Conservation (phyloP, 2,113 vertebrate genomes). For the Acrocephalus arundinaceus region DNA sequence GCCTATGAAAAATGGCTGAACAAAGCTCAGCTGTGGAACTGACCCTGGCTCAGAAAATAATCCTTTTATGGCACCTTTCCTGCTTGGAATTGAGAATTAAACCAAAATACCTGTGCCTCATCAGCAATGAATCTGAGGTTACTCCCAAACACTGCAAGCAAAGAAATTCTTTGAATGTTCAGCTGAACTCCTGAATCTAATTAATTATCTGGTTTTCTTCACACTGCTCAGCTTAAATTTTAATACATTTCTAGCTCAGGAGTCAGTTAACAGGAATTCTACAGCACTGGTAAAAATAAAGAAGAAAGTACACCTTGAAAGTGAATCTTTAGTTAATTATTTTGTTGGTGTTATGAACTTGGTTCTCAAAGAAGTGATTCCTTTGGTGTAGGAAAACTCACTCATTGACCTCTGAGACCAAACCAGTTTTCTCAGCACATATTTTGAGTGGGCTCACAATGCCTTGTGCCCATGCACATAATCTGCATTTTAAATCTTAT, state of each 20-base stretch:
- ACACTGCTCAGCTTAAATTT: neutral
- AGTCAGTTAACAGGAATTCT: neutral
- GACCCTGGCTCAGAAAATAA: too few species aligned
- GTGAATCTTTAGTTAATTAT: neutral
- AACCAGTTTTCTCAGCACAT: neutral
- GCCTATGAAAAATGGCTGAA: too few species aligned
- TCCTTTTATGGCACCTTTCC: neutral
- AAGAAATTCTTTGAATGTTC: neutral
- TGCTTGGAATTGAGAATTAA: neutral
- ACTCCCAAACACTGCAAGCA: neutral
- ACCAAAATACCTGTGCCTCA: neutral
- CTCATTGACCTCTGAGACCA: neutral
- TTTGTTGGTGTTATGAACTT: neutral
- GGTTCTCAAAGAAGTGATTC: neutral
- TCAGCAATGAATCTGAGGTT: neutral
- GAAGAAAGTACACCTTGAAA: neutral
- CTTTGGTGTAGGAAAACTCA: neutral
- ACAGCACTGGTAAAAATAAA: neutral
- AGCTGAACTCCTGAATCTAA: neutral
- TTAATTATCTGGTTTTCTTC: neutral
- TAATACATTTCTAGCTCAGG: neutral
- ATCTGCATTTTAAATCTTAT: neutral
- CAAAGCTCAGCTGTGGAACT: too few species aligned
- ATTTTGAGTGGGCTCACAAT: neutral
- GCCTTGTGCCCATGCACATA: neutral